Percentiles rank a stretch among this genome's conserved stretches.
phyloP scores from a whole-genome alignment of 2,113 vertebrate species.

The Desmodus rotundus region DNA sequence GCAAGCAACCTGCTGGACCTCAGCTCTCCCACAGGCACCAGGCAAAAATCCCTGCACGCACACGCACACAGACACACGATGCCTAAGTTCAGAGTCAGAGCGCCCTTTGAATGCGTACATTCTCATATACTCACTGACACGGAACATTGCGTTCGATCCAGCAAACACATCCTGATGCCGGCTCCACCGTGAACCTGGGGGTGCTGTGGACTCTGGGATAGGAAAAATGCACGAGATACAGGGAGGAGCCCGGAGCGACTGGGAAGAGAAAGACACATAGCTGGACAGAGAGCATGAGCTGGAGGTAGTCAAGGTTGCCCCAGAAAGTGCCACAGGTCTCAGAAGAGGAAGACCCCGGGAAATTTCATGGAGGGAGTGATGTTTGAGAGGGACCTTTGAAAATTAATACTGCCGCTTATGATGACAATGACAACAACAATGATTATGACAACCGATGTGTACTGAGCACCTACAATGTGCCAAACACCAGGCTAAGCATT shows the following conservation, averaged over 20 bases:
- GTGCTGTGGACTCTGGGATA: background rate
- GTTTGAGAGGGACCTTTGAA: background rate
- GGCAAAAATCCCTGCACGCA: background rate
- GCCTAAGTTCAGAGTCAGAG: background rate
- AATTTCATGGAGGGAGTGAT: background rate
- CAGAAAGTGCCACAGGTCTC: background rate
- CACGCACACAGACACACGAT: background rate
- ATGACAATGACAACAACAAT: no score
- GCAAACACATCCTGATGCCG: background rate
- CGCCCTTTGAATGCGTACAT: background rate
- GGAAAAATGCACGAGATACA: background rate
- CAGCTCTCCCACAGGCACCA: background rate
- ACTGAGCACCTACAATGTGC: background rate
- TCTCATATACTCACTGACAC: background rate
- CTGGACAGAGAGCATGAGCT: background rate
- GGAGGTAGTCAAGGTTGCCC: background rate
- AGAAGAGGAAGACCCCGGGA: background rate
- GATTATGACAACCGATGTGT: no score
- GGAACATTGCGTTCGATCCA: background rate
- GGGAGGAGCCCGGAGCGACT: background rate
- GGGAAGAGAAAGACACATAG: background rate
- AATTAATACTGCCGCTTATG: background rate
- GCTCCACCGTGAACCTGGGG: background rate
- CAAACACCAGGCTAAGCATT: background rate
- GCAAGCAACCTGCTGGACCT: background rate